Conservation (phyloP, 2,888 invertebrate species). For the Flexamia atlantica region DNA sequence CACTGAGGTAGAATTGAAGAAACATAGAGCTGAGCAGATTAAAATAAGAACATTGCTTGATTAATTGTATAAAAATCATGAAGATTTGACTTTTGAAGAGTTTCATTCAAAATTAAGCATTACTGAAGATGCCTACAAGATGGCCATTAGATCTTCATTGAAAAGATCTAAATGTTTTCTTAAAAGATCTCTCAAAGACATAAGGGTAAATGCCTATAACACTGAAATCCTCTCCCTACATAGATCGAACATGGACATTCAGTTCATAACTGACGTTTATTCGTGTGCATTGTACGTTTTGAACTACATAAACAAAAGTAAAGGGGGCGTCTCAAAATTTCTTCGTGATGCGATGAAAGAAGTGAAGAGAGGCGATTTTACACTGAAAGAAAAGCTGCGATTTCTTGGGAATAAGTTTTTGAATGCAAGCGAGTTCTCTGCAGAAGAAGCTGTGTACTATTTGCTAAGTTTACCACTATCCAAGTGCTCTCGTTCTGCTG, state of each 20-base stretch:
- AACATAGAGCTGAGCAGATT: too few species aligned
- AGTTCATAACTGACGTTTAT: slow-evolving; percentile 64
- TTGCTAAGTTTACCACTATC: not conserved
- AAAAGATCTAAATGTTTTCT: slow-evolving; percentile 61
- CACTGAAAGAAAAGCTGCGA: slow-evolving; percentile 68
- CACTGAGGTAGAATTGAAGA: too few species aligned
- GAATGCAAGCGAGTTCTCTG: slow-evolving; percentile 70
- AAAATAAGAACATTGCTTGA: not conserved
- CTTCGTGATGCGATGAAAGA: slow-evolving; percentile 60
- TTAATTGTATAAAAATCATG: slow-evolving; percentile 1
- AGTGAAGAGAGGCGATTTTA: slow-evolving; percentile 68
- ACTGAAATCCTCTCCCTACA: not conserved
- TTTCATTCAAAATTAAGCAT: slow-evolving; percentile 62
- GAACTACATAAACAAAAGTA: slow-evolving; percentile 68
- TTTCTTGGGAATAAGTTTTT: slow-evolving; percentile 68
- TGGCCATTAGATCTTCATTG: slow-evolving; percentile 61
- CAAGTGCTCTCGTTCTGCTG: not conserved
- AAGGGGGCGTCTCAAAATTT: slow-evolving; percentile 68
- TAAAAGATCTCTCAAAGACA: slow-evolving; percentile 62
- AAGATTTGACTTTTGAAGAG: slow-evolving; percentile 61
- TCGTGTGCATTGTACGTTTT: slow-evolving; percentile 69
- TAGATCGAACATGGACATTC: slow-evolving; percentile 70
- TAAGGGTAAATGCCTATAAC: slow-evolving; percentile 68
- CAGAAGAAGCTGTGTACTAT: slow-evolving; percentile 70
- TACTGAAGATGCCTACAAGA: slow-evolving; percentile 63